phyloP scores from a whole-genome alignment of 2,797 vertebrate genomes.

The Cryptoblepharus egeriae region DNA sequence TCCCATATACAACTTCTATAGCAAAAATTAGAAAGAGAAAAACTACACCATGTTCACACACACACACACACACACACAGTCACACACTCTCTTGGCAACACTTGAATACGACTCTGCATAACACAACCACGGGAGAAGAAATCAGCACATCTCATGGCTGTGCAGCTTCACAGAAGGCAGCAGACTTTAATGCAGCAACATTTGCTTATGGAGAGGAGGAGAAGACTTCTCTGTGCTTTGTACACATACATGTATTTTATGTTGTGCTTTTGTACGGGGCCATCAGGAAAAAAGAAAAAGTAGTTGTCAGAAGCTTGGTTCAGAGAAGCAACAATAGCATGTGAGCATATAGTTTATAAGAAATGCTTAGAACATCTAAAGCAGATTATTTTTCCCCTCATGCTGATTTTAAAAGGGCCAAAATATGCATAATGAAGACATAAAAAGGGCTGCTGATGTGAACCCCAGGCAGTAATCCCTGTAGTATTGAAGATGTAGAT shows the following conservation, averaged over 20 bases:
- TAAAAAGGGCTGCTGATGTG: conserved; percentile 39
- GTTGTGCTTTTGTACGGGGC: conserved; percentile 38
- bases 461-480: conserved; percentile 19
- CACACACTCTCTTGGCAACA: conserved; percentile 56
- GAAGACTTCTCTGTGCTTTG: not conserved
- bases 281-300: conserved; percentile 14
- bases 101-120: conserved; percentile 61
- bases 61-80: not conserved
- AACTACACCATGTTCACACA: conserved; percentile 36
- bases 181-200: conserved; percentile 29
- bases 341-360: conserved; percentile 37
- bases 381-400: conserved; percentile 22
- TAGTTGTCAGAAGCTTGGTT: conserved; percentile 3
- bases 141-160: conserved; percentile 21
- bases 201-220: not conserved
- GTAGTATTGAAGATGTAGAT: conserved; percentile 50
- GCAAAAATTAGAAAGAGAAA: conserved; percentile 55
- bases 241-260: conserved; percentile 41
- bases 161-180: conserved; percentile 24
- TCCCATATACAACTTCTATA: conserved; percentile 59
- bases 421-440: conserved; percentile 26
- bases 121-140: conserved; percentile 41
- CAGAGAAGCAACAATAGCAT: conserved; percentile 7
- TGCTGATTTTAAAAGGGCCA: conserved; percentile 20
- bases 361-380: conserved; percentile 7